Evolutionary conservation across 2,797 vertebrate species (phyloP).

Genomic region (Anguilla pacifica): DNA sequence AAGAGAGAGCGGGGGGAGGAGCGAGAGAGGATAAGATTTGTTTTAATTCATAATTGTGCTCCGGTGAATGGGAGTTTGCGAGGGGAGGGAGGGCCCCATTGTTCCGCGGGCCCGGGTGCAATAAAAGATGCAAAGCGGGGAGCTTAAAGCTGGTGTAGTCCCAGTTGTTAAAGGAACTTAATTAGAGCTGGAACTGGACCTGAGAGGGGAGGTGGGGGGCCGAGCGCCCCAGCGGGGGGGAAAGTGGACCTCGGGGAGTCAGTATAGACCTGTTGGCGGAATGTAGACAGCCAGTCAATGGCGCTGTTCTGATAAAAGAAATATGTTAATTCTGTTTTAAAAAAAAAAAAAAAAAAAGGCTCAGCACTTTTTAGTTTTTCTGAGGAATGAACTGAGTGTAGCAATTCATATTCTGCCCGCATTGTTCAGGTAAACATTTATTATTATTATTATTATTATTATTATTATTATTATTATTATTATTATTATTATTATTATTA

Average conservation of each 20-base stretch:
- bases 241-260: slow-evolving; percentile 12
- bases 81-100: slow-evolving; percentile 26
- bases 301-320: not conserved
- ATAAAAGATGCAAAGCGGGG: slow-evolving; percentile 20
- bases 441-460: too few species aligned
- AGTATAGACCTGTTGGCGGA: not conserved
- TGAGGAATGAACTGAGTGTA: not conserved
- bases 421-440: not conserved
- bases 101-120: slow-evolving; percentile 11
- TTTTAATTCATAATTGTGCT: slow-evolving; percentile 36
- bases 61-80: slow-evolving; percentile 25
- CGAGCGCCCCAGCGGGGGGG: not conserved
- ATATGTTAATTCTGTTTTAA: not conserved
- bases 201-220: not conserved
- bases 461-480: too few species aligned
- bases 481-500: too few species aligned
- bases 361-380: not conserved
- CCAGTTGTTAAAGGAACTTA: slow-evolving; percentile 29
- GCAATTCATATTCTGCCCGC: not conserved
- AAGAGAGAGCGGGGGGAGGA: slow-evolving; percentile 59
- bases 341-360: not conserved
- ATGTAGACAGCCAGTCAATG: slow-evolving; percentile 4
- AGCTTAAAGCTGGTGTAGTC: slow-evolving; percentile 30
- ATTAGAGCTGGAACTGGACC: slow-evolving; percentile 36
- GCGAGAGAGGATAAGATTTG: slow-evolving; percentile 77